Evolutionary conservation across 2,888 invertebrate species (phyloP), one percentile per base, ranked within the genome.

Genomic region (Leucozona laternaria): DNA sequence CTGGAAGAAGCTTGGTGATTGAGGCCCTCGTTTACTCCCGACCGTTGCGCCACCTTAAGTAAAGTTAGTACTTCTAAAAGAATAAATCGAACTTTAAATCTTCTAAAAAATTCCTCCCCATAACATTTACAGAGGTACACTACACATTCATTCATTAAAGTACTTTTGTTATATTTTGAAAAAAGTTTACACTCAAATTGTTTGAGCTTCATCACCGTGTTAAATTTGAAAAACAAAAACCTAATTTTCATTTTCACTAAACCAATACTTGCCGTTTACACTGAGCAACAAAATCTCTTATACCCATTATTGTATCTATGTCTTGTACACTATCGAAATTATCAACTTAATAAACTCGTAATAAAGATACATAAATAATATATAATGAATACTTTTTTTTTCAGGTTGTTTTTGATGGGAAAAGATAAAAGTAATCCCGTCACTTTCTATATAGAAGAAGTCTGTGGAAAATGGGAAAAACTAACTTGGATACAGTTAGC

Each of bases 291-390:
- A 17, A 17, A 57, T 60, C n/a, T 60, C 10, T 8, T 20, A 40
- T 60, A 28, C 28, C 11, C 34, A 62, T 40, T 40, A 48, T 3
- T 34, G 25, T 48, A 76, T 66, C 22, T 15, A 66, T 55, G 11
- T 15, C 17, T 28, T 34, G 15, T 66, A 37, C 71, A 71, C 72
- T 66, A 73, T 50, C 48, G 50, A 66, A 79, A 68, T 31, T 68
- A 48, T 66, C 53, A 53, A 79, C 48, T 79, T 73, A 58, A 73
- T 79, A 73, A 66, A 73, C 55, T 57, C 68, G 58, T 60, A 79
- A 66, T 64, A 64, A 45, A 79, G 50, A 73, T 66, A 55, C 64
- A 66, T 79, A 79, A 48, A 79, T 58, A 48, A 79, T 50, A 31
- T 58, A 66, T 66, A 79, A 73, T 66, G 66, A 58, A 73, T 66